phyloP scores from a whole-genome alignment of 1,140 invertebrate species.

The Macrobrachium rosenbergii region DNA sequence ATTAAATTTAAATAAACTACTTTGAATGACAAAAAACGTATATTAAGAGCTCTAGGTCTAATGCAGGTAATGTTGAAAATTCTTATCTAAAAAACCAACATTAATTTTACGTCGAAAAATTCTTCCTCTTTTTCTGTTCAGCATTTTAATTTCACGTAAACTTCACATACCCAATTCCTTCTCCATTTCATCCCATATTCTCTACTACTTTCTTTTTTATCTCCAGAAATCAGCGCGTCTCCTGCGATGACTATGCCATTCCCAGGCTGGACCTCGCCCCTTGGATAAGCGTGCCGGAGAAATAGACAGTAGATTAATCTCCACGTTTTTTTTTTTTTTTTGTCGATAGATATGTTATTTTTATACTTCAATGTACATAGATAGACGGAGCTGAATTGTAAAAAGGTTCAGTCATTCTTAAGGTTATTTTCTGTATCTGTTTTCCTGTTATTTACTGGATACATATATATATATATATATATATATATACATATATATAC shows the following conservation, averaged over 20 bases:
- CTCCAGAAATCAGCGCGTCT: constrained; percentile 56
- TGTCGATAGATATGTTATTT: neutral
- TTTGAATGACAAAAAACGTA: neutral
- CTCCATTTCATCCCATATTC: neutral
- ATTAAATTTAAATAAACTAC: neutral
- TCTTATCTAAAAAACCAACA: no score
- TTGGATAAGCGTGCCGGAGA: constrained; percentile 39
- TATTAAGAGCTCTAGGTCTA: neutral
- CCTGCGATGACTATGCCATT: constrained; percentile 48
- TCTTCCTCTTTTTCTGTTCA: no score
- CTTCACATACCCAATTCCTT: neutral
- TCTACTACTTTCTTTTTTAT: neutral
- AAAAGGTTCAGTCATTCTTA: no score
- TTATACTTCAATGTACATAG: neutral
- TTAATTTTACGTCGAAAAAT: no score
- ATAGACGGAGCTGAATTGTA: no score
- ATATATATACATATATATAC: no score
- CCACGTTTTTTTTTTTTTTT: neutral
- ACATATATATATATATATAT: no score
- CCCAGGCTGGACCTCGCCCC: constrained; percentile 50
- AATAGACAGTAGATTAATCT: neutral
- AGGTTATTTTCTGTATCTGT: no score
- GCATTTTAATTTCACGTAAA: neutral
- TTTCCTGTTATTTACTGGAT: no score
- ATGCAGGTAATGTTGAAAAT: neutral